A percentile compares a stretch with the other conserved stretches of the same genome.
Evolutionary conservation across 2,113 vertebrate species (phyloP).

Genomic region (Nibea coibor): DNA sequence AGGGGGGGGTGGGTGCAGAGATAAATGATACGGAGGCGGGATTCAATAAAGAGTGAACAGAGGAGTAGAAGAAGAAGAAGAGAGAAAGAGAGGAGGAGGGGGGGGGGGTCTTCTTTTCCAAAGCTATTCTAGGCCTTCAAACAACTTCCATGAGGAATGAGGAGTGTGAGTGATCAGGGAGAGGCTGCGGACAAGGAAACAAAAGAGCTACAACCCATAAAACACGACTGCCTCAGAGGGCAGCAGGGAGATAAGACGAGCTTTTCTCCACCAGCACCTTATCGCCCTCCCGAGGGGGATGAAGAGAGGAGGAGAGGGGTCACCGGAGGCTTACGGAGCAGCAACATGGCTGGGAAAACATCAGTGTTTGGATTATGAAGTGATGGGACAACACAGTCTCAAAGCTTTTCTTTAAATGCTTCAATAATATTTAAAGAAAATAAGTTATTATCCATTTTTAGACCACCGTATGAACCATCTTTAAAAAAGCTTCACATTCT

Average conservation of each 20-base stretch:
- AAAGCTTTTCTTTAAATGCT: background rate
- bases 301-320: constrained; percentile 18
- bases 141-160: constrained; percentile 89
- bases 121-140: constrained; percentile 86
- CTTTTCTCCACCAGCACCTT: constrained; percentile 59
- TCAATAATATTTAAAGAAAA: background rate
- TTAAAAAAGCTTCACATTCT: constrained; percentile 5
- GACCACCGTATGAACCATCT: background rate
- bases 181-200: constrained; percentile 67
- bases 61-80: constrained; percentile 45
- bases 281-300: constrained; percentile 58
- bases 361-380: background rate
- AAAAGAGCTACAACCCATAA: constrained; percentile 86
- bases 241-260: constrained; percentile 53
- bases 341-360: background rate
- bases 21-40: constrained; percentile 88
- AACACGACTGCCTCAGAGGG: constrained; percentile 72
- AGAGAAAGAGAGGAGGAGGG: constrained; percentile 2
- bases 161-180: constrained; percentile 83
- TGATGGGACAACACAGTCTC: background rate
- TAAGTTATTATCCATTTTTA: background rate
- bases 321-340: constrained; percentile 12
- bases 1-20: constrained; percentile 61
- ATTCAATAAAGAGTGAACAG: constrained; percentile 89
- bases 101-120: constrained; percentile 70